Evolutionary conservation across 2,113 vertebrate species (phyloP).

Genomic region (Psilopogon haemacephalus): DNA sequence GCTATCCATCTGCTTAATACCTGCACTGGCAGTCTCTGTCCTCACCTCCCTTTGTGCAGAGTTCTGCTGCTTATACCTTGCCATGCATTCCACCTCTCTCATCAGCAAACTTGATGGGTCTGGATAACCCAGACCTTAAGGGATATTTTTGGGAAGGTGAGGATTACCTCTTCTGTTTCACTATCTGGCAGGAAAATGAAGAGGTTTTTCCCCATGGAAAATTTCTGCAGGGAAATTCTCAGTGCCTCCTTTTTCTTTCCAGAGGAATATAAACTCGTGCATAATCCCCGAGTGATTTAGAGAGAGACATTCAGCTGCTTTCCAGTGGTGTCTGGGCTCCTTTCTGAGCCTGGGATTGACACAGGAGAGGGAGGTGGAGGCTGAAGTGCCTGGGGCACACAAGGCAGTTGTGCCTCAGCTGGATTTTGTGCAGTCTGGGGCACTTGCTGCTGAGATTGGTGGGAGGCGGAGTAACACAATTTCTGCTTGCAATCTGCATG

Average conservation of each 20-base stretch:
- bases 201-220: neutral
- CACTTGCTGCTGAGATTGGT: neutral
- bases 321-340: accelerated
- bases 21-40: neutral
- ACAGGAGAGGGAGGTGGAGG: neutral
- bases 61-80: neutral
- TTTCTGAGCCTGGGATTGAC: neutral
- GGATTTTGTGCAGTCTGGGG: neutral
- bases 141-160: neutral
- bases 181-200: neutral
- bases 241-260: neutral
- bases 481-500: neutral
- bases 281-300: neutral
- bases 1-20: neutral
- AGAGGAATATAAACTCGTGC: neutral
- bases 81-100: accelerated
- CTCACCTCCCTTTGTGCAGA: too few species aligned
- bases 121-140: neutral
- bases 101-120: neutral
- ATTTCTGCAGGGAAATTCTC: neutral
- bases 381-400: accelerated
- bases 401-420: neutral
- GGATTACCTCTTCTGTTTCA: neutral
- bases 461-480: neutral
- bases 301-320: neutral